Evolutionary conservation across 2,888 invertebrate genomes (phyloP).

Genomic region (Cyaniris semiargus): DNA sequence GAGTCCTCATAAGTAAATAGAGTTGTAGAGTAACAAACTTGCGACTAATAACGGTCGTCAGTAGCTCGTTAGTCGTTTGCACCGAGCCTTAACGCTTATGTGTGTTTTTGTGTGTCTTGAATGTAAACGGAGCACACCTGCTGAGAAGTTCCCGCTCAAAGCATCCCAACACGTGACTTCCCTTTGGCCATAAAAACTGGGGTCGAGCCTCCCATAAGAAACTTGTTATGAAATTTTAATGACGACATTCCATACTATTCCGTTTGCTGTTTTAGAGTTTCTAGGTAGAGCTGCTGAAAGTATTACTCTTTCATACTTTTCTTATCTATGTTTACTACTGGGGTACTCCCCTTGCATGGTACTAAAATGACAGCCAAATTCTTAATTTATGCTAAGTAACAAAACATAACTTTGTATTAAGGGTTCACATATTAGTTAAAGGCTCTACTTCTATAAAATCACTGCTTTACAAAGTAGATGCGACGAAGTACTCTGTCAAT

Average conservation of each 20-base stretch:
- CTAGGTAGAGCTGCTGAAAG: too few relatives aligned
- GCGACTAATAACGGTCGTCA: neutral
- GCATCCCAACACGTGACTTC: constrained; percentile 34
- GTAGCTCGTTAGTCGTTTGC: neutral
- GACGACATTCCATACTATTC: neutral
- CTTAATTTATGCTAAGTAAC: too few relatives aligned
- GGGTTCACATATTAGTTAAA: too few relatives aligned
- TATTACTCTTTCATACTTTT: too few relatives aligned
- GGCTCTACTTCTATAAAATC: too few relatives aligned
- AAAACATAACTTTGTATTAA: too few relatives aligned
- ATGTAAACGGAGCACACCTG: constrained; percentile 50
- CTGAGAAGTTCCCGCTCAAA: constrained; percentile 41
- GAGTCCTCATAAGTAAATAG: neutral
- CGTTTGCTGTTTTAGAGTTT: neutral
- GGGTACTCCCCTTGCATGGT: too few relatives aligned
- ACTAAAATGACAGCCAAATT: too few relatives aligned
- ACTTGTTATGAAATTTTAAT: constrained; percentile 18
- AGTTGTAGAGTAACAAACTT: neutral
- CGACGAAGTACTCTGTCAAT: neutral
- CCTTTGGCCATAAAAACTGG: constrained; percentile 6
- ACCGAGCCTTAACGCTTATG: constrained; percentile 33
- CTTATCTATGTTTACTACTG: too few relatives aligned
- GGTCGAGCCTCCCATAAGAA: constrained; percentile 11
- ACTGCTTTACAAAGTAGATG: neutral
- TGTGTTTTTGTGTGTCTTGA: constrained; percentile 46